Percentiles rank a stretch among this genome's conserved stretches.
Evolutionary conservation across 2,888 invertebrate species (phyloP).

Genomic region (Ptychoptera contaminata): DNA sequence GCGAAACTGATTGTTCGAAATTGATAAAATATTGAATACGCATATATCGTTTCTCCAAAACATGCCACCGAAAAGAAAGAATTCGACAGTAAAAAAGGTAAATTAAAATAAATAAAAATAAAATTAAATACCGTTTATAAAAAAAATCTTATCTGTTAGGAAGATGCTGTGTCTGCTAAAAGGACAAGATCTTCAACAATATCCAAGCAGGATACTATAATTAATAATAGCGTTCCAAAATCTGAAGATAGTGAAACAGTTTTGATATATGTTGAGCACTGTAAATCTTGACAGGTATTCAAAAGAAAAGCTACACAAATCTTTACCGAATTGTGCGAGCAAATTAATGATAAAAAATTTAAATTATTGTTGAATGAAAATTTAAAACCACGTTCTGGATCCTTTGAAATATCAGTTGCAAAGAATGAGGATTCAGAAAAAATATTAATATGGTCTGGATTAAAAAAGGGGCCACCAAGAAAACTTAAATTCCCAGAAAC

Average conservation of each 20-base stretch:
- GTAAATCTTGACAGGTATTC: slow-evolving; percentile 26
- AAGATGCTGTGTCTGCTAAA: not conserved
- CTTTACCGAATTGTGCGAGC: slow-evolving; percentile 12
- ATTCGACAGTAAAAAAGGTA: too few relatives aligned
- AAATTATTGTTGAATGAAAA: slow-evolving; percentile 10
- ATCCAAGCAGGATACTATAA: not conserved
- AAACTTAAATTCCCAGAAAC: slow-evolving; percentile 22
- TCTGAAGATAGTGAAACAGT: too few relatives aligned
- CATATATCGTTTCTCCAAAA: too few relatives aligned
- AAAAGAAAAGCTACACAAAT: slow-evolving; percentile 23
- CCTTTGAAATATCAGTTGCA: slow-evolving; percentile 16
- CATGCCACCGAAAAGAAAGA: too few relatives aligned
- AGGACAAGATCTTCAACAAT: not conserved
- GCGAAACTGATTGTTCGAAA: too few relatives aligned
- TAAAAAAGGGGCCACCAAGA: slow-evolving; percentile 23
- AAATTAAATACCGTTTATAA: too few relatives aligned
- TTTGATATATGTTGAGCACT: slow-evolving; percentile 24
- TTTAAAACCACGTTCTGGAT: slow-evolving; percentile 3
- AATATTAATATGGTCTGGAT: slow-evolving; percentile 19
- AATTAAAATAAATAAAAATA: too few relatives aligned
- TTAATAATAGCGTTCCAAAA: too few relatives aligned
- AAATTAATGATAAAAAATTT: slow-evolving; percentile 11
- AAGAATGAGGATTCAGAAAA: slow-evolving; percentile 23
- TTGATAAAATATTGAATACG: too few relatives aligned
- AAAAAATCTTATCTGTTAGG: not conserved